Evolutionary conservation across 2,797 vertebrate genomes (phyloP), one percentile per base, ranked within the genome.

Genomic region (Phrynocephalus guinanensis): DNA sequence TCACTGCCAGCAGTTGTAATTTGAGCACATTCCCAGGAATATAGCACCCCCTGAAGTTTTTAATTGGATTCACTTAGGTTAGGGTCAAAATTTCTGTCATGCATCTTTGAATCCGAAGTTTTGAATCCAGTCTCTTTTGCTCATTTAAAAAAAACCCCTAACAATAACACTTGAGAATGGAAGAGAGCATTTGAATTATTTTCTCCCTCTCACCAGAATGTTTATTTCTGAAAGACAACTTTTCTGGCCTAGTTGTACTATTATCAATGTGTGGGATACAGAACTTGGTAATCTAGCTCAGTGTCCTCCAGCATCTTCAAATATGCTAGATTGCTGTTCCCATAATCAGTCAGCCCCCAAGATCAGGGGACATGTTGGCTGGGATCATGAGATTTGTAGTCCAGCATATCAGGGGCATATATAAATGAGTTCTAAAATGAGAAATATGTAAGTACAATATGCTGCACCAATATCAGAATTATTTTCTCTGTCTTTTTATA

Each of bases 401-500:
- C 56, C 30, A 63, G 16, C 16, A 60, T 16, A 56, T n/a, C 77
- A 50, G 26, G 48, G 50, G 24, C 1, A 63, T 24, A 60, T 68
- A 66, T 50, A n/a, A n/a, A 70, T 86, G 30, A 0, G 81, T 85
- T 67, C 91, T 78, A 73, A 66, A 92, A 72, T 79, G 70, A 88
- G 92, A 86, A 91, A 79, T 88, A 79, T 87, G 75, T 88, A 83
- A 91, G 90, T 86, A 84, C 90, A 0, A 0, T 91, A 91, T 94
- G 89, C 89, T 89, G 80, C 18, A 82, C 82, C 66, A 89, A 80
- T 92, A 84, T 92, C 86, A 90, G 92, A 93, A 94, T 90, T 93
- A 93, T 94, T 95, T 92, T 92, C 91, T 93, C 92, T 94, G 91
- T 95, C 84, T 33, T 33, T 94, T 93, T 93, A 93, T 94, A 92